Percentiles rank a stretch among this genome's conserved stretches.
These are phyloP conservation scores for Neuroterus valhalla DNA, from an alignment of 1,140 invertebrate species.

Conservation along the genomic window DNA sequence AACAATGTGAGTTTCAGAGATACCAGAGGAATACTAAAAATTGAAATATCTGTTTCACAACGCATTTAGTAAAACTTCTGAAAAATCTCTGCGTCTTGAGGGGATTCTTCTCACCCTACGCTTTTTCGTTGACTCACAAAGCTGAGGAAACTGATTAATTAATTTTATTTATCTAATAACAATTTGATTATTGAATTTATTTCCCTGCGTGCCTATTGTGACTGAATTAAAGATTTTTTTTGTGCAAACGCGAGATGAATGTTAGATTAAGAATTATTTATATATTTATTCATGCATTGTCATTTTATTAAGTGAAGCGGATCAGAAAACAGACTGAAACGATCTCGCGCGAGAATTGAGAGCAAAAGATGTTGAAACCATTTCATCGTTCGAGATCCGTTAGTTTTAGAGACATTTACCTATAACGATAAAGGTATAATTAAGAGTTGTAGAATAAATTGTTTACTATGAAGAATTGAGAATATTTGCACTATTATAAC, in stretches of 20 bases:
- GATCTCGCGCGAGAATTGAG: slow-evolving; percentile 7
- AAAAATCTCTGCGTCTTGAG: too few relatives aligned
- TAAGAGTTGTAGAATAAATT: background rate
- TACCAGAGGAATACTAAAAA: too few relatives aligned
- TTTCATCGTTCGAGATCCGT: slow-evolving; percentile 17
- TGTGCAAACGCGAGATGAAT: slow-evolving; percentile 1
- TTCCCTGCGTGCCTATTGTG: background rate
- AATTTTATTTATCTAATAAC: too few relatives aligned
- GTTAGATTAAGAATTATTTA: background rate
- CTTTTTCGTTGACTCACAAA: background rate
- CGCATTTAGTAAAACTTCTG: too few relatives aligned
- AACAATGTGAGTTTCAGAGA: too few relatives aligned
- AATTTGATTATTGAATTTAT: slow-evolving; percentile 4
- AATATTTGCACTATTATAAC: too few relatives aligned
- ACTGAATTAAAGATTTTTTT: background rate
- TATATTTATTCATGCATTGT: slow-evolving; percentile 2
- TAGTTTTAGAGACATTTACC: slow-evolving; percentile 7
- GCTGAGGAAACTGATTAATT: background rate
- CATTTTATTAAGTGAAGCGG: background rate
- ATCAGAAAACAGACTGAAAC: slow-evolving; percentile 26
- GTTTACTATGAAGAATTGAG: background rate
- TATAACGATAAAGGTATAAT: background rate
- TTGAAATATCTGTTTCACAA: too few relatives aligned
- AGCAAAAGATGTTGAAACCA: slow-evolving; percentile 1
- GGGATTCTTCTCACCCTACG: background rate